Base-by-base conservation (phyloP, 2,797 vertebrate genomes). In the Dicrostonyx torquatus region DNA sequence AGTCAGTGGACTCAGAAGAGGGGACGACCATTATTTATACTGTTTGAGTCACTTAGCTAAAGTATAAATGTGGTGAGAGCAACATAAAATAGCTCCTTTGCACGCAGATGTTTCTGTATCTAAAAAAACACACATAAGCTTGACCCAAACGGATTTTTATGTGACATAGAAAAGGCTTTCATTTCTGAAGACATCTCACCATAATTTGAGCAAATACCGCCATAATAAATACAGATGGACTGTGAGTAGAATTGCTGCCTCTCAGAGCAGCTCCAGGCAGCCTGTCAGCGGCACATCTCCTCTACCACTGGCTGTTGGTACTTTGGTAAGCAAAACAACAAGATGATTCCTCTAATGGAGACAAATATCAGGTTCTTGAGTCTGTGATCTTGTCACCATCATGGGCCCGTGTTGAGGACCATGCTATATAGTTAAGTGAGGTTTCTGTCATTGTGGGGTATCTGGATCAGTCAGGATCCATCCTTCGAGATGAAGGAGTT, bases 81-180 rank as follows among this genome's bases (percentile, higher is more conserved):
- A 83, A 70, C 50, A 62, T 64, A 58, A 66, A 95, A 82, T 87
- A 79, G 70, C 40, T 79, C n/a, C 48, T 70, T 55, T 90, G 37
- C 43, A 72, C 45, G 1, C 1, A 17, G 18, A 55, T 93, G 8
- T 84, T 78, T 78, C 6, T 93, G 18, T 85, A 43, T 73, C 88
- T 94, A 45, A 73, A 58, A 31, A 26, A 6, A 50, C 1, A 29
- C 14, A 37, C 34, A 50, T n/a, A 24, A 22, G 8, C 64, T 26
- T 11, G 50, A 88, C 7, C 75, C 26, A 73, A 58, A 37, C 58
- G 53, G 37, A 58, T 29, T 58, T 73, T 70, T 55, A 87, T 40
- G n/a, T 70, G 48, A 31, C 13, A 72, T 22, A n/a, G 26, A 73
- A 55, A 58, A 40, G 26, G 22, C 26, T 87, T 53, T 87, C 55